Conservation (phyloP, 2,888 invertebrate genomes). For the Labia minor region DNA sequence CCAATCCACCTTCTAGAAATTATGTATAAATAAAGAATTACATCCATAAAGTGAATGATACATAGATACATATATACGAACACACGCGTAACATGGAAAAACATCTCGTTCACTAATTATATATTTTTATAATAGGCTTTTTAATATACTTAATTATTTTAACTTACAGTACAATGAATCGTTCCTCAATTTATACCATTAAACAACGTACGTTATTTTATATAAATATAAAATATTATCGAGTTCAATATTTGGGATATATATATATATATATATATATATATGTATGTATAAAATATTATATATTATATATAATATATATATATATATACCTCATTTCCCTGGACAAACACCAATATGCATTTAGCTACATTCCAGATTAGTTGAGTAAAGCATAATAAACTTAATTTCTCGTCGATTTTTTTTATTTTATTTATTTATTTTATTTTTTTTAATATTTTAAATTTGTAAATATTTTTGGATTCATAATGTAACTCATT, state of each 20-base stretch:
- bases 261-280: too few relatives aligned
- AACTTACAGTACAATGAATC: conserved; percentile 13
- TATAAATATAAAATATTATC: neutral
- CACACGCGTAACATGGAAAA: neutral
- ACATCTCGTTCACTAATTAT: neutral
- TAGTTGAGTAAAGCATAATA: neutral
- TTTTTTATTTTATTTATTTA: neutral
- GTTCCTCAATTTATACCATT: conserved; percentile 4
- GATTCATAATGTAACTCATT: too few relatives aligned
- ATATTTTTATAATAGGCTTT: conserved; percentile 13
- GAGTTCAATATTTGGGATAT: neutral
- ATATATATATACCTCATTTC: too few relatives aligned
- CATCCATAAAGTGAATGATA: neutral
- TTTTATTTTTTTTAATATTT: neutral
- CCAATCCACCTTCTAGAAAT: neutral
- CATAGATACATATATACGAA: neutral
- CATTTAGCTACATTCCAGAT: neutral
- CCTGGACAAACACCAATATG: neutral
- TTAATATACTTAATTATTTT: conserved; percentile 13
- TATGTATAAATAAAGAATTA: too few relatives aligned
- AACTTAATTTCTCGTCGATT: neutral
- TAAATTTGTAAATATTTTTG: too few relatives aligned
- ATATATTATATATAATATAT: too few relatives aligned
- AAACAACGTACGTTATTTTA: neutral
- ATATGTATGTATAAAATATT: too few relatives aligned